Evolutionary conservation across 1,140 invertebrate species (phyloP), one percentile per base, ranked within the genome.

Genomic region (Hesperophylax magnus): DNA sequence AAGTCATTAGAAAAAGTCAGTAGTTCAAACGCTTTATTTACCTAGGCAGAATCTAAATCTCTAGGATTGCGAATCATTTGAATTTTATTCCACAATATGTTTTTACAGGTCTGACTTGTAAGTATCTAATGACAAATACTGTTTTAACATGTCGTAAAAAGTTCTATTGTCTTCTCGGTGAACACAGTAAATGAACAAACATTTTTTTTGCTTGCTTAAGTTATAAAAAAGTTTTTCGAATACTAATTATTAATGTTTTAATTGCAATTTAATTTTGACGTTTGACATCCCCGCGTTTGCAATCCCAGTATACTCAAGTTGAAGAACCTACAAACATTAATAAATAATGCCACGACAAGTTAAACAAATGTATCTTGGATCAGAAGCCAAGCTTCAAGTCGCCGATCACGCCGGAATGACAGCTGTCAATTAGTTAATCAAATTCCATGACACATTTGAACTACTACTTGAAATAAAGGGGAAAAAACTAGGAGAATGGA

Each of bases 341-440:
- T 72, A 72, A 72, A n/a, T 24, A 27, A 24, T 72, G n/a, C 14
- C 9, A 39, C 34, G 69, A 72, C 69, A 22, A 18, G 69, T 72
- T 4, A 72, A 72, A 72, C 69, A 72, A 72, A 72, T 72, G 69
- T 72, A 72, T 72, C 39, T 18, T 4, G 27, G 69, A 72, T 72
- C 69, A 72, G 69, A 72, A 72, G 69, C 69, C 69, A 72, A 52
- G 3, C 65, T 31, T 39, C 65, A n/a, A 39, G 39, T 67, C 31
- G 24, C 31, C 34, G 39, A 72, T 52, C 69, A 52, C 17, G 15
- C 20, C 47, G 7, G 17, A 72, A 20, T 22, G 20, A 52, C 69
- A 53, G 39, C 69, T 53, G 39, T 53, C 69, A 72, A 24, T 72
- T 72, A 71, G 67, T 47, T 71, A 52, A 52, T 71, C 39, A 53